Evolutionary conservation across 1,140 invertebrate species (phyloP).

Genomic region (Alviniconcha marisindica): DNA sequence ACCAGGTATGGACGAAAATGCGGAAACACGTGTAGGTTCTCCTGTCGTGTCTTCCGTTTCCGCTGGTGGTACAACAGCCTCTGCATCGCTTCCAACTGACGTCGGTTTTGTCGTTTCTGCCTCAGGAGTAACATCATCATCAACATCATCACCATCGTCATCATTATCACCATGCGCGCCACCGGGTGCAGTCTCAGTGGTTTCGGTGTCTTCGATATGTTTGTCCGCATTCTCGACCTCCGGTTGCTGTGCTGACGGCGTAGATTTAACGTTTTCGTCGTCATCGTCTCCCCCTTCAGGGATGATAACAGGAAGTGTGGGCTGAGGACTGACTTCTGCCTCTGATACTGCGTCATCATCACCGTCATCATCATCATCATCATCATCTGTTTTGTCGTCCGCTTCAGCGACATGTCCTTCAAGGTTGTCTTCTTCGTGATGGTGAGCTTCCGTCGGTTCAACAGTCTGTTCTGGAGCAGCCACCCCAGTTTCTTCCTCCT

Average conservation of each 20-base stretch:
- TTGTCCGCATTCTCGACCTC: no score
- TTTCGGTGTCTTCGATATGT: no score
- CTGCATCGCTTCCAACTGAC: no score
- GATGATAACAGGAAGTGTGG: not conserved
- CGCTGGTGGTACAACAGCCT: not conserved
- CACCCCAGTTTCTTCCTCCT: not conserved
- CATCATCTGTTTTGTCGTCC: not conserved
- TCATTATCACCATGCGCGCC: no score
- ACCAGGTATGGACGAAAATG: not conserved
- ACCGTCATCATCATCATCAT: no score
- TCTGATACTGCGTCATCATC: not conserved
- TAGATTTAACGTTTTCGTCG: no score
- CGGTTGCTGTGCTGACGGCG: no score
- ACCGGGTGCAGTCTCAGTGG: no score
- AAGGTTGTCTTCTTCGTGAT: not conserved
- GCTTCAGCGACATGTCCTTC: not conserved
- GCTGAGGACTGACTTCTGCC: not conserved
- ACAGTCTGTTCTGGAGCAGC: not conserved
- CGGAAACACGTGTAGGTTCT: not conserved
- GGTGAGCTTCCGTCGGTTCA: not conserved
- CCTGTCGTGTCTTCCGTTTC: not conserved
- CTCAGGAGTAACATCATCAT: no score
- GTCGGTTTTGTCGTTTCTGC: no score
- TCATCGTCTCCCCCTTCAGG: no score
- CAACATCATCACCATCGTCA: no score